Evolutionary conservation across 2,797 vertebrate genomes (phyloP), one percentile per base, ranked within the genome.

Genomic region (Pempheris klunzingeri): DNA sequence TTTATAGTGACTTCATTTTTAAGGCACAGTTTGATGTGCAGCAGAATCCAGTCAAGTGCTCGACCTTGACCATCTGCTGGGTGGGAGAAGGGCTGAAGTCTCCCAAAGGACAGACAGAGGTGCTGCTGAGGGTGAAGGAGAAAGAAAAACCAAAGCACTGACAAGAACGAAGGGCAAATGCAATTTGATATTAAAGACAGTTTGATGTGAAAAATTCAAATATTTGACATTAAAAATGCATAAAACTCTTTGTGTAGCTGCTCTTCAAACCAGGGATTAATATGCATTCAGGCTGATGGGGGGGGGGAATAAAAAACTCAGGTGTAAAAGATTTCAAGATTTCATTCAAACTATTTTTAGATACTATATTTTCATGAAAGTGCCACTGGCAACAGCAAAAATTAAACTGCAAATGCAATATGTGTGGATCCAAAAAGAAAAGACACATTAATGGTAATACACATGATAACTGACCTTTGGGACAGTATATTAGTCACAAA

Each of bases 11-110:
- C 57, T 85, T 78, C 1, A 28, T 80, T 84, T 84, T 78, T 9
- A n/a, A 66, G 79, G 65, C 70, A 26, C 36, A 50, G 63, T 87
- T 59, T 80, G 85, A 92, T 83, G 82, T 86, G 78, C 71, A 69
- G 72, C 39, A 20, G 69, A 75, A 73, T 88, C 63, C 28, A 72
- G 78, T 74, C 59, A 84, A 88, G 85, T 75, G 71, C 70, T 88
- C 81, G 74, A 92, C 90, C 88, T 88, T 91, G 84, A 87, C 84
- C 90, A 90, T 91, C 88, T 93, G 92, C 79, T 82, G 75, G 72
- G 71, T 71, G 81, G 55, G 64, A 75, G 71, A 69, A 38, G 59
- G 54, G 71, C 55, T 75, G 74, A 69, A 72, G 77, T 68, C 63
- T 88, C 91, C 87, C 88, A 28, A 66, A 79, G 80, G 89, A 90